Evolutionary conservation across 2,797 vertebrate species (phyloP).

Genomic region (Hoplostethus atlanticus): DNA sequence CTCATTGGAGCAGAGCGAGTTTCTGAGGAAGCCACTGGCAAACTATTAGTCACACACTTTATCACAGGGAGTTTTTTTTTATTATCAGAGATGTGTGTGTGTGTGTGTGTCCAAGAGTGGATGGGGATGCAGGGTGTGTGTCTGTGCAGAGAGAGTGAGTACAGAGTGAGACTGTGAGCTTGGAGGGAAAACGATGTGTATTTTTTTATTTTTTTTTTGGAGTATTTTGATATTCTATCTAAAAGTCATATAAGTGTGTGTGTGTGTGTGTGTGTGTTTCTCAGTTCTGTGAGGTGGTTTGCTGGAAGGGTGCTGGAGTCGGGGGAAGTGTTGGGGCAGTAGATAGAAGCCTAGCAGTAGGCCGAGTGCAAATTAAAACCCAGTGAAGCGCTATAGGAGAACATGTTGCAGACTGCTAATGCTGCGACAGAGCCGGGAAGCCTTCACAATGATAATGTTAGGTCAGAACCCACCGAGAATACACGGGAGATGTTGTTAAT

Average conservation of each 20-base stretch:
- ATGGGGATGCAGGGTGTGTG: no score
- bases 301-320: constrained; percentile 28
- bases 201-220: neutral
- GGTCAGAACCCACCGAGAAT: constrained; percentile 13
- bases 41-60: neutral
- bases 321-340: constrained; percentile 41
- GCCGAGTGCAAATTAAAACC: constrained; percentile 65
- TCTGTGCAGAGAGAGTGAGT: no score
- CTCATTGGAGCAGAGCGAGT: constrained; percentile 7
- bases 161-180: neutral
- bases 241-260: neutral
- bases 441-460: constrained; percentile 16
- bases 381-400: constrained; percentile 56
- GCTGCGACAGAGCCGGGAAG: constrained; percentile 13
- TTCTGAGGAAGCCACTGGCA: neutral
- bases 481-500: neutral
- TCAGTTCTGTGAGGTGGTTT: constrained; percentile 10
- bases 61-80: neutral
- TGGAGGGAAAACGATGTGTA: neutral
- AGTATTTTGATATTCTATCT: neutral
- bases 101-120: neutral
- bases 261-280: constrained; percentile 13
- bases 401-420: constrained; percentile 61
- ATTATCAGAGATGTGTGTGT: neutral
- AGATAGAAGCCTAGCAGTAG: constrained; percentile 42